Evolutionary conservation across 2,888 invertebrate genomes (phyloP), one percentile per base, ranked within the genome.

Genomic region (Orchesella flavescens): DNA sequence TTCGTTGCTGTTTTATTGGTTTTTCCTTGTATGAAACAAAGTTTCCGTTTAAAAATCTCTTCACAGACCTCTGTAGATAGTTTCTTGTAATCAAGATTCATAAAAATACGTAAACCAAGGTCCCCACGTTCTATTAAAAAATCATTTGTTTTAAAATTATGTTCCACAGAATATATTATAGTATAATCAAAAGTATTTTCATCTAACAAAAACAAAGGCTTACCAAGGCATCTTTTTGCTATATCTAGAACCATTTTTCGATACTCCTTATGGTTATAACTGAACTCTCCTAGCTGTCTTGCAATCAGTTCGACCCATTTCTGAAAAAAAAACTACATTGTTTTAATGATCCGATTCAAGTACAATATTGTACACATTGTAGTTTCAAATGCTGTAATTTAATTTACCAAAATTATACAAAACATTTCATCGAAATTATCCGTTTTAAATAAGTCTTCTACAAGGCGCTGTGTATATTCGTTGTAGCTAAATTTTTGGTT

Each of bases 331-430:
- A 21, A 57, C 23, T 9, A 44, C 7, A 9, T 44, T 44, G 12
- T 7, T 44, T 44, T 44, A 9, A 44, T 44, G 9, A 9, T 9
- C 9, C 12, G 12, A 12, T 12, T 7, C 44, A 44, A 44, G 7
- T 44, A 12, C 44, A 44, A 44, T 9, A 44, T 44, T 7, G 7
- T 9, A 44, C 12, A 44, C 12, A 44, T 9, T 44, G 44, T 44
- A 12, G 44, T 9, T 12, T 10, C 49, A 49, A n/a, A 49, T 49
- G 2, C 12, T 49, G 55, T n/a, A 55, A 55, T 59, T 59, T 23
- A 9, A 82, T 69, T 69, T 55, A 82, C 81, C 53, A 82, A 10
- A n/a, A 57, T 63, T 5, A 82, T 49, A 15, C 81, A 82, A 34
- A 75, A 68, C 10, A 49, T 34, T 17, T 82, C 81, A 1, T 53